Evolutionary conservation across 2,888 invertebrate species (phyloP), one percentile per base, ranked within the genome.

Genomic region (Melipona beecheii): DNA sequence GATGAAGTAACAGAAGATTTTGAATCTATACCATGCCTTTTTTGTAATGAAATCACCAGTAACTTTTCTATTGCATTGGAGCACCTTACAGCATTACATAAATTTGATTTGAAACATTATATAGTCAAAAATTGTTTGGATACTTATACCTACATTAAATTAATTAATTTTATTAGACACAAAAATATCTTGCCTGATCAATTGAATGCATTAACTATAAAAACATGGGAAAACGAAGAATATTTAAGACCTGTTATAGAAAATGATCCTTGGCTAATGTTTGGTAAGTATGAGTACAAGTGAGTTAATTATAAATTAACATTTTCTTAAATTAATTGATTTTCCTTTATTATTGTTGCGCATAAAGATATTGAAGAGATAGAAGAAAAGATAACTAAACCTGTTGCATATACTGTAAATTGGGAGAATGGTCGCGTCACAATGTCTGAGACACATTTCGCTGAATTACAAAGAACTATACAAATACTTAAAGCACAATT

Each of bases 201-300:
- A 65, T 94, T 97, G 65, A 95, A 96, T 87, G 94, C 95, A 11
- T 93, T 96, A 24, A 94, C 95, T 68, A 93, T 95, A 83, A 95
- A 95, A 2, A 93, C 96, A 9, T 98, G 98, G 98, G 95, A 96
- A 19, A 96, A 96, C 90, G 98, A 98, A 77, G 96, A 96, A 88
- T 98, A 97, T 93, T 95, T 98, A 80, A 97, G 96, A 92, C 98
- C 98, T 0, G 95, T 96, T 6, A 78, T 95, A 73, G 96, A 96
- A 84, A 96, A 97, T 92, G 98, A 98, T 93, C 96, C 97, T 17
- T 97, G 98, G 97, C 94, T 98, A 64, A 97, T 97, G 96, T 97
- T 96, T 93, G 98, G 98, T 96, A 96, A 89, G 92, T 88, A 74
- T 19, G 52, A 71, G 58, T 19, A 95, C 82, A n/a, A 50, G 21